Percentiles rank a stretch among this genome's conserved stretches.
Evolutionary conservation across 2,113 vertebrate genomes (phyloP).

Genomic region (Nematolebias whitei): DNA sequence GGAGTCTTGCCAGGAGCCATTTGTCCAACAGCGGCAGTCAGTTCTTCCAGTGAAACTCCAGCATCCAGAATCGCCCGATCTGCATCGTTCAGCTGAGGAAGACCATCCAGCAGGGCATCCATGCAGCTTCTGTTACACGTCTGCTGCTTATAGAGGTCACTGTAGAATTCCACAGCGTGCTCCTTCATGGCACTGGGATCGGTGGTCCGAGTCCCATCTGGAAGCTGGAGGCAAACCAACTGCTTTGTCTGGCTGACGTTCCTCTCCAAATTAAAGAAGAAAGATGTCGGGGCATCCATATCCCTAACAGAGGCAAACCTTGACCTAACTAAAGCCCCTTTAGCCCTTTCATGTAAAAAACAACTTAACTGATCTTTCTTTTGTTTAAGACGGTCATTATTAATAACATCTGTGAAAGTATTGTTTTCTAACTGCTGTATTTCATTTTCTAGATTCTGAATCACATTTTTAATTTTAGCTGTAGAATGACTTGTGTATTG

Average conservation of each 20-base stretch:
- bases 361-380: too few species aligned
- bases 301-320: neutral
- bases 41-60: neutral
- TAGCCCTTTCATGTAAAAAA: neutral
- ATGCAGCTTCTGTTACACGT: neutral
- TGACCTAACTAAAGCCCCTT: neutral
- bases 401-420: neutral
- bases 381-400: too few species aligned
- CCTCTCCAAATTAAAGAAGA: too few species aligned
- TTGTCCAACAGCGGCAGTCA: neutral
- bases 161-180: too few species aligned
- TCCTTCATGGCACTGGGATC: too few species aligned
- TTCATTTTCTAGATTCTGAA: too few species aligned
- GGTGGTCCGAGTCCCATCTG: too few species aligned
- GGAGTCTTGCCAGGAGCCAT: neutral
- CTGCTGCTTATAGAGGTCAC: neutral
- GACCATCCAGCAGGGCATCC: neutral
- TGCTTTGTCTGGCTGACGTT: too few species aligned
- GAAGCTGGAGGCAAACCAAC: too few species aligned
- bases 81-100: neutral
- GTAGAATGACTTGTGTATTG: too few species aligned
- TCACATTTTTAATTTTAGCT: too few species aligned
- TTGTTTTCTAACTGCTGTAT: neutral
- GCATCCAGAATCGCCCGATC: neutral
- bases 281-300: conserved; percentile 1